Conservation (phyloP, 2,797 vertebrate genomes). For the Gymnothorax javanicus region DNA sequence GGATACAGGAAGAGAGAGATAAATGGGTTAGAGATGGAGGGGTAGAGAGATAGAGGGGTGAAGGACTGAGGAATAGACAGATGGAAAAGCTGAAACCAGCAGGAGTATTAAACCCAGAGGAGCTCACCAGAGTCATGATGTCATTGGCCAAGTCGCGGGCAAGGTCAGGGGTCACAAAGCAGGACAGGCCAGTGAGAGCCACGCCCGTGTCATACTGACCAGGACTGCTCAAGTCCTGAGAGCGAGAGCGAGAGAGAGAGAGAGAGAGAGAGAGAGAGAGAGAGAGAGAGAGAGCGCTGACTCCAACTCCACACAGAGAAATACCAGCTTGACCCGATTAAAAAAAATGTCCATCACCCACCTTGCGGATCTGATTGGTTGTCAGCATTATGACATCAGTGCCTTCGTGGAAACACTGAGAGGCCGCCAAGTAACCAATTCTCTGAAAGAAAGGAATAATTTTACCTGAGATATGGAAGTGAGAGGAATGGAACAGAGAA, state of each 20-base stretch:
- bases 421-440: slow-evolving; percentile 95
- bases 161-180: slow-evolving; percentile 97
- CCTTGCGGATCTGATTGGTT: slow-evolving; percentile 98
- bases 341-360: slow-evolving; percentile 53
- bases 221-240: slow-evolving; percentile 95
- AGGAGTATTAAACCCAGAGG: background rate
- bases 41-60: background rate
- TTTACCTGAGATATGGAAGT: background rate
- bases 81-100: too few species aligned
- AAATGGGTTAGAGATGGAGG: background rate
- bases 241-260: slow-evolving; percentile 12
- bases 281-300: background rate
- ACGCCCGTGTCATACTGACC: slow-evolving; percentile 98
- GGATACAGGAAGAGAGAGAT: background rate
- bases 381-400: slow-evolving; percentile 99
- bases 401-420: slow-evolving; percentile 97
- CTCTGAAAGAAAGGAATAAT: slow-evolving; percentile 69
- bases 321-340: background rate
- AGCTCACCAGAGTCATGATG: slow-evolving; percentile 97
- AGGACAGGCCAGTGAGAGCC: slow-evolving; percentile 97
- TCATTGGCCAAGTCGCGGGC: slow-evolving; percentile 97
- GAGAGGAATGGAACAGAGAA: background rate
- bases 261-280: slow-evolving; percentile 22
- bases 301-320: background rate
- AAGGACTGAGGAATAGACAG: background rate